Conservation (phyloP, 2,797 vertebrate species). For the Mus spretus region DNA sequence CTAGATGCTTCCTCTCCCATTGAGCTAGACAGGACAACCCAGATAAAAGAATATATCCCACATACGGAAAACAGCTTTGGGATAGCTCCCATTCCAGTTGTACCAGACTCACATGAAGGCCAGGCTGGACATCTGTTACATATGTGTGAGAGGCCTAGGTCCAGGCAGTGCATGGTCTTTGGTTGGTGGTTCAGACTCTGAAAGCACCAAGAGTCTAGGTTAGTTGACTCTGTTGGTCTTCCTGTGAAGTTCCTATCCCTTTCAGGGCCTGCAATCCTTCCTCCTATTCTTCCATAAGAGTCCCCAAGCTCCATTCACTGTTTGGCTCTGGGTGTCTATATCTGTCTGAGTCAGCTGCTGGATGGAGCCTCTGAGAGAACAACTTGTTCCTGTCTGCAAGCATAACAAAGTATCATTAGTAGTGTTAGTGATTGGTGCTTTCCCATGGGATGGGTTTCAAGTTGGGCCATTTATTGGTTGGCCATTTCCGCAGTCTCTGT, state of each 20-base stretch:
- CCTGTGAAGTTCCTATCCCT: not conserved
- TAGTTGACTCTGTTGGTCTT: not conserved
- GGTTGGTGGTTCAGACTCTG: not conserved
- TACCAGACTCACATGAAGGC: not conserved
- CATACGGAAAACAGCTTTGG: not conserved
- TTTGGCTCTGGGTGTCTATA: not conserved
- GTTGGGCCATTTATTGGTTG: not conserved
- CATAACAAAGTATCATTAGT: not conserved
- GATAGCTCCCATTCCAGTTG: not conserved
- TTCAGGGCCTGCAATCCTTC: not conserved
- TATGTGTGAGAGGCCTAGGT: not conserved
- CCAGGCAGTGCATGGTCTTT: not conserved
- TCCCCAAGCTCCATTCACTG: not conserved
- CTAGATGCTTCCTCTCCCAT: not conserved
- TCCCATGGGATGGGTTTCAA: not conserved
- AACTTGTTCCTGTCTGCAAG: not conserved
- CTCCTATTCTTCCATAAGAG: not conserved
- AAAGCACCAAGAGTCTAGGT: not conserved
- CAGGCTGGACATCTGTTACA: not conserved
- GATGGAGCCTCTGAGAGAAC: not conserved
- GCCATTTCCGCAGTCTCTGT: not conserved
- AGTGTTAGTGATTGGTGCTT: not conserved
- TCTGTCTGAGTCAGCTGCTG: not conserved
- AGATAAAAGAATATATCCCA: not conserved
- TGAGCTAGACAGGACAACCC: not conserved